A percentile compares a stretch with the other conserved stretches of the same genome.
These are phyloP conservation scores for Drosophila aff. DNA, from an alignment of 1,140 invertebrate species.

Conservation along the genomic window DNA sequence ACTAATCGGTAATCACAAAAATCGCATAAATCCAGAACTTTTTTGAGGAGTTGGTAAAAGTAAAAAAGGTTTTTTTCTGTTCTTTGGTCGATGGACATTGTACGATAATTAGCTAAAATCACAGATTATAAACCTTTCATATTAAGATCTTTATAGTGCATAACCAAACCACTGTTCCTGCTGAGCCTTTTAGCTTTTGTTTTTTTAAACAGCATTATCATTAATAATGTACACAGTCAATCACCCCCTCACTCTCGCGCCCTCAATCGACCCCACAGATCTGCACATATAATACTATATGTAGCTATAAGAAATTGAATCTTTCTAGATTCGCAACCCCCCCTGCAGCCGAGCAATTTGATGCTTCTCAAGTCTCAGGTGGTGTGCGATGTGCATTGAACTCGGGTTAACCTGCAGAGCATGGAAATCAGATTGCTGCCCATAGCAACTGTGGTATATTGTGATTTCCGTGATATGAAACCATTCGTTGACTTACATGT, in stretches of 20 bases:
- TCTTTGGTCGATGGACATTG: too few relatives aligned
- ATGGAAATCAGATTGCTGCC: constrained; percentile 12
- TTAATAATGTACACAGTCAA: constrained; percentile 1
- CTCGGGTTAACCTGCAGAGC: constrained; percentile 23
- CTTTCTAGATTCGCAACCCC: constrained; percentile 5
- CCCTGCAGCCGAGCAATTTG: constrained; percentile 2
- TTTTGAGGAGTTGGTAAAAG: too few relatives aligned
- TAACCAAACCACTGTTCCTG: not conserved
- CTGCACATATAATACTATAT: not conserved
- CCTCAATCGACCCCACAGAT: not conserved
- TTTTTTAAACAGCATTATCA: constrained; percentile 11
- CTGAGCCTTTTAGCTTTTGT: not conserved
- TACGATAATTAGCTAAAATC: not conserved
- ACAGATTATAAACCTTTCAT: not conserved
- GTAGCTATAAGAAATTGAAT: constrained; percentile 35
- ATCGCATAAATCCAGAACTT: too few relatives aligned
- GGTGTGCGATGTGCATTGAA: constrained; percentile 45
- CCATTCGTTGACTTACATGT: not conserved
- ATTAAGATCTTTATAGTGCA: too few relatives aligned
- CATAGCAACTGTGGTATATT: constrained; percentile 8
- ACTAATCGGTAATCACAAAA: too few relatives aligned
- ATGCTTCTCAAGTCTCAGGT: constrained; percentile 5
- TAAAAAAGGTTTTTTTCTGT: too few relatives aligned
- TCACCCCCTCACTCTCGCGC: not conserved
- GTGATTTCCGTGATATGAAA: constrained; percentile 7